These are phyloP conservation scores for Empidonax alnorum DNA, from an alignment of 2,113 vertebrate genomes.

Conservation along the genomic window DNA sequence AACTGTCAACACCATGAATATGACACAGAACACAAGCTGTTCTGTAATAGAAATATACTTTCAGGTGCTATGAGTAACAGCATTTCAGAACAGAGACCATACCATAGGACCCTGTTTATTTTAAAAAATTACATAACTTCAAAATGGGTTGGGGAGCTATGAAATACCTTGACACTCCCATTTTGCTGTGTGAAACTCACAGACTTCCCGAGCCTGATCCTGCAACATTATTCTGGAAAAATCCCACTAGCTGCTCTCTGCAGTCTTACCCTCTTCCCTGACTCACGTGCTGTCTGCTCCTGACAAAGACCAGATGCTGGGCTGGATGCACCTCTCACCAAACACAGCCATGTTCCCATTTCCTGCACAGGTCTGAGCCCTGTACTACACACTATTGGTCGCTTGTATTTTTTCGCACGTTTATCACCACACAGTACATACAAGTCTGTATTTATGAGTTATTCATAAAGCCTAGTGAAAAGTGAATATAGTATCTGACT, in stretches of 20 bases:
- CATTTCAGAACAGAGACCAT: neutral
- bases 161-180: neutral
- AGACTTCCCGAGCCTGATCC: neutral
- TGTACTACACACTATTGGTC: neutral
- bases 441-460: neutral
- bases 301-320: neutral
- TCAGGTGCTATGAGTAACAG: neutral
- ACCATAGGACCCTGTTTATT: neutral
- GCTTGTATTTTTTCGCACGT: neutral
- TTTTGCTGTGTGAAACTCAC: neutral
- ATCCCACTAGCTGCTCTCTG: neutral
- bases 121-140: neutral
- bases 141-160: neutral
- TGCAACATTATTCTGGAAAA: neutral
- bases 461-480: neutral
- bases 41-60: neutral
- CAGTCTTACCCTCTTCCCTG: accelerated
- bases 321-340: neutral
- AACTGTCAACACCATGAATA: neutral
- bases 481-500: neutral
- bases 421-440: no score
- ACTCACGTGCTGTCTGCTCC: neutral
- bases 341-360: neutral
- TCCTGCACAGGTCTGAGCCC: neutral
- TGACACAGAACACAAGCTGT: neutral